Evolutionary conservation across 1,140 invertebrate species (phyloP), one percentile per base, ranked within the genome.

Genomic region (Nylanderia fulva): DNA sequence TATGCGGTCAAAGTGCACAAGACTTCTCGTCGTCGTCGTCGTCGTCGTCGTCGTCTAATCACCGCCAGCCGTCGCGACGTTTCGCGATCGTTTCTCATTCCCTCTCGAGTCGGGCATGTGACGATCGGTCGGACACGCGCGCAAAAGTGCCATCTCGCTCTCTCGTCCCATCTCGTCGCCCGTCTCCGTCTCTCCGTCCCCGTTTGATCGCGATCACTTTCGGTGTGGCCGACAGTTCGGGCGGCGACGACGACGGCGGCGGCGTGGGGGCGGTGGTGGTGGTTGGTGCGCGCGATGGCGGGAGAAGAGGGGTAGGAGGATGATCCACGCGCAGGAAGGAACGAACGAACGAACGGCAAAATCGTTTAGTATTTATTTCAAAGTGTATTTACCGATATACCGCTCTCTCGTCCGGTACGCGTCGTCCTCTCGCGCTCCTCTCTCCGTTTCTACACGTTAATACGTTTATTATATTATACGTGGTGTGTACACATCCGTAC

Each of bases 291-390:
- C 74, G 84, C 61, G 61, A 80, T 68, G 63, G 52, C n/a, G 84
- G 61, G 52, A 79, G 39, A 39, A 63, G 29, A 79, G 63, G 52
- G 61, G 48, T 68, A 58, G 66, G 80, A 66, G 84, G 69, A 63
- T 61, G 63, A 54, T 82, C 77, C 66, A 82, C 76, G 63, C 77
- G 77, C 77, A 82, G 77, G 77, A 82, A 82, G 77, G 77, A 71
- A 82, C 64, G 77, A 82, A 82, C 64, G 77, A 82, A 82, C 48
- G 77, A 69, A 69, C 77, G 77, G 71, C 77, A 42, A 82, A 82
- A 82, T 82, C 77, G 77, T 82, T 82, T 82, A 82, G 77, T 82
- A 82, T 82, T 82, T 82, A 82, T 82, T 84, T 84, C 58, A 74
- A n/a, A 84, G 72, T 84, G 80, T 84, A 76, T 84, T 84, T 84